Evolutionary conservation across 1,140 invertebrate genomes (phyloP).

Genomic region (Ridgeia piscesae): DNA sequence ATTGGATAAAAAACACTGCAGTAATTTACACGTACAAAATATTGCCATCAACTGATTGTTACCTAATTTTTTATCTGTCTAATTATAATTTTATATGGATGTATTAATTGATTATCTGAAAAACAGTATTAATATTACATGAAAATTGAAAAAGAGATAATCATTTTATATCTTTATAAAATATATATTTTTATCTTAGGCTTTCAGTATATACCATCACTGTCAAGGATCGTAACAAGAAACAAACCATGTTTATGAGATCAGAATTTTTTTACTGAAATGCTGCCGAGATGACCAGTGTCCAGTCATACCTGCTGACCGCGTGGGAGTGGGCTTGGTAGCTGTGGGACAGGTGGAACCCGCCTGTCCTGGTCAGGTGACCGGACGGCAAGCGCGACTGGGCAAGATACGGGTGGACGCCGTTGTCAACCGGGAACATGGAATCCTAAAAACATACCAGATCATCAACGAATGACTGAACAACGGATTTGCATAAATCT

Average conservation of each 20-base stretch:
- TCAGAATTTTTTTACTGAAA: neutral
- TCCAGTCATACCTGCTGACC: slow-evolving; percentile 47
- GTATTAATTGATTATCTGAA: slow-evolving; percentile 12
- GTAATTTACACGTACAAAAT: no score
- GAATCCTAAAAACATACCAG: slow-evolving; percentile 46
- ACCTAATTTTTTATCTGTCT: no score
- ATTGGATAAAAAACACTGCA: neutral
- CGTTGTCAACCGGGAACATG: slow-evolving; percentile 53
- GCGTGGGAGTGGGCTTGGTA: slow-evolving; percentile 54
- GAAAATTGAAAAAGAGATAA: slow-evolving; percentile 8
- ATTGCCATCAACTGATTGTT: no score
- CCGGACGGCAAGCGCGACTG: slow-evolving; percentile 43
- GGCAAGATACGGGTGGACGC: slow-evolving; percentile 53
- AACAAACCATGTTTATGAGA: neutral
- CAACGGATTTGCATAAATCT: no score
- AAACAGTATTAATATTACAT: neutral
- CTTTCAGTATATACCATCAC: no score
- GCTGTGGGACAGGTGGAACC: slow-evolving; percentile 50
- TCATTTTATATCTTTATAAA: slow-evolving; percentile 13
- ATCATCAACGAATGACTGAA: neutral
- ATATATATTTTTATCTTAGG: no score
- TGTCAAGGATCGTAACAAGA: no score
- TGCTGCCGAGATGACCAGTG: no score
- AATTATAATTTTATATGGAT: neutral
- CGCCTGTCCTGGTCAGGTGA: slow-evolving; percentile 50